Evolutionary conservation across 2,797 vertebrate genomes (phyloP).

Genomic region (Halcyon badia): DNA sequence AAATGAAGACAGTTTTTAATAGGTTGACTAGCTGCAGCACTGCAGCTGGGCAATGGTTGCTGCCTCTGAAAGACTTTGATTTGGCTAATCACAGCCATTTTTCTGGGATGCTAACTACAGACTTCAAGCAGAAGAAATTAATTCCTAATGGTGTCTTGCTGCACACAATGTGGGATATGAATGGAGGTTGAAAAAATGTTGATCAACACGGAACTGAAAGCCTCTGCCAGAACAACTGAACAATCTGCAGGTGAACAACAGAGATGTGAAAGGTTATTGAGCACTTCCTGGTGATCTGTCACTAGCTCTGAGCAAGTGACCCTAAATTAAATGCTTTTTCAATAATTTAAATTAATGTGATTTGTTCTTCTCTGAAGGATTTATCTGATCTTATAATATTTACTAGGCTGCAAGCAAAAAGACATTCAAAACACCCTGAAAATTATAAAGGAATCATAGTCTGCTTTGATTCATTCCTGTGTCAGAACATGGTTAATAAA

Average conservation of each 20-base stretch:
- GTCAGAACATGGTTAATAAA: background rate
- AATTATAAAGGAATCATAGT: background rate
- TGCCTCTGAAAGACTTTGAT: slow-evolving; percentile 64
- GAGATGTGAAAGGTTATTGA: background rate
- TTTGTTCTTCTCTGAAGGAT: background rate
- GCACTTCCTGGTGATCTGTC: background rate
- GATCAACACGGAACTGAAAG: slow-evolving; percentile 47
- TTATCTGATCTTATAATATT: background rate
- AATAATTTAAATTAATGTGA: background rate
- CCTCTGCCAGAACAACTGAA: background rate
- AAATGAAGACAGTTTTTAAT: slow-evolving; percentile 59
- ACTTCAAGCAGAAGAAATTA: slow-evolving; percentile 54
- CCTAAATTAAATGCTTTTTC: background rate
- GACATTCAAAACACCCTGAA: background rate
- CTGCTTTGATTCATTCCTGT: background rate
- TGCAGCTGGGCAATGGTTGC: slow-evolving; percentile 10
- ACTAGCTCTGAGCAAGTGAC: background rate
- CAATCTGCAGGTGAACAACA: background rate
- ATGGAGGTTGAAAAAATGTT: slow-evolving; percentile 49
- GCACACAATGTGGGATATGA: slow-evolving; percentile 15
- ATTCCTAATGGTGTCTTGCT: slow-evolving; percentile 43
- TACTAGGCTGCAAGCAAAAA: background rate
- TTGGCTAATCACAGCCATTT: slow-evolving; percentile 61
- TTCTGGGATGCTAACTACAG: slow-evolving; percentile 58
- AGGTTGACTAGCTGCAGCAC: slow-evolving; percentile 54